Conservation (phyloP, 2,888 invertebrate genomes). For the Netelia inedita region DNA sequence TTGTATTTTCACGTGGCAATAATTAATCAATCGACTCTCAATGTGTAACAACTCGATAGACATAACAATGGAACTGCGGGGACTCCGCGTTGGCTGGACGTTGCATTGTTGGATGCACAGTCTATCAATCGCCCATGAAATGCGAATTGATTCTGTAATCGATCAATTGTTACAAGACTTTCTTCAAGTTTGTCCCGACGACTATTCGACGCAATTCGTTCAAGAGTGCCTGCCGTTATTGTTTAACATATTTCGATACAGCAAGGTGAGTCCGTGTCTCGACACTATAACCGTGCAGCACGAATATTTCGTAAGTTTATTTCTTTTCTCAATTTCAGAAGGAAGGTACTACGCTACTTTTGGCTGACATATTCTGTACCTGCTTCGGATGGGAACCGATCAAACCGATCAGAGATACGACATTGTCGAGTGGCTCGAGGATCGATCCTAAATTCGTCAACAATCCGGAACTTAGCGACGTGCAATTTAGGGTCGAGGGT, state of each 20-base stretch:
- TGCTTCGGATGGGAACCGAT: conserved; percentile 95
- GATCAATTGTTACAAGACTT: conserved; percentile 96
- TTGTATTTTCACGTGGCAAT: conserved; percentile 23
- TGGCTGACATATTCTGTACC: conserved; percentile 96
- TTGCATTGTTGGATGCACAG: conserved; percentile 97
- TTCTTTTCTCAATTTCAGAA: conserved; percentile 87
- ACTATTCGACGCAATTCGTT: conserved; percentile 95
- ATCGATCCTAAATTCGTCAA: conserved; percentile 98
- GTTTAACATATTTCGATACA: conserved; percentile 95
- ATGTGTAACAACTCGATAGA: conserved; percentile 86
- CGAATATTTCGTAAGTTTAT: not conserved
- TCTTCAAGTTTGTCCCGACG: conserved; percentile 95
- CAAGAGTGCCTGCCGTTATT: conserved; percentile 95
- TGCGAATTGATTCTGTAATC: conserved; percentile 93
- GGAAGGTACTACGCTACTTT: conserved; percentile 94
- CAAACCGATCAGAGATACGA: conserved; percentile 90
- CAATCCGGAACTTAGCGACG: conserved; percentile 96
- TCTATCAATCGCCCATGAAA: conserved; percentile 94
- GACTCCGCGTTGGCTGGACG: conserved; percentile 96
- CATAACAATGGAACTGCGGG: conserved; percentile 94
- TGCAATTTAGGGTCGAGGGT: conserved; percentile 96
- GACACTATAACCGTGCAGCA: conserved; percentile 8
- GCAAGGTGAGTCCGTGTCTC: conserved; percentile 88
- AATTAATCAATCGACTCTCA: conserved; percentile 37
- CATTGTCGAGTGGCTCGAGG: conserved; percentile 89